Evolutionary conservation across 2,888 invertebrate species (phyloP).

Genomic region (Rhopalosiphum nymphaeae): DNA sequence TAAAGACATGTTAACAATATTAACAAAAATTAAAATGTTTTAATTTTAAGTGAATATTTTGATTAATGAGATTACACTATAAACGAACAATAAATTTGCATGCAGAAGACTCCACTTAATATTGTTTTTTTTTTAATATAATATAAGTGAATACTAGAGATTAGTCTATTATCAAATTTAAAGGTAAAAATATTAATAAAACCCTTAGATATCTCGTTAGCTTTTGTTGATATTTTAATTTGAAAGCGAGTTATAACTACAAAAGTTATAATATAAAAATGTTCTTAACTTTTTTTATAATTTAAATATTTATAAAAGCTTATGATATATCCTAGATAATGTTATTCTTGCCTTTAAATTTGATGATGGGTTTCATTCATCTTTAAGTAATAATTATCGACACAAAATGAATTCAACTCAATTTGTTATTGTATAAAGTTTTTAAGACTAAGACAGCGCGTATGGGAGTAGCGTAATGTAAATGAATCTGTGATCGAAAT

Average conservation of each 20-base stretch:
- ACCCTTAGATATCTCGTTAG: background rate
- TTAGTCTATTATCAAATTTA: background rate
- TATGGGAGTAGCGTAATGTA: background rate
- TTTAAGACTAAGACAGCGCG: background rate
- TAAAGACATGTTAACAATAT: background rate
- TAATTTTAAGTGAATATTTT: background rate
- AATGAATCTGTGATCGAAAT: background rate
- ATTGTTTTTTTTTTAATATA: background rate
- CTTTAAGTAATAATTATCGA: background rate
- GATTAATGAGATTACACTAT: background rate
- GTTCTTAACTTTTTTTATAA: background rate
- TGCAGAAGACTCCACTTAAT: background rate
- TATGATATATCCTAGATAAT: background rate
- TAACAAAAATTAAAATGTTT: background rate
- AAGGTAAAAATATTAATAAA: background rate
- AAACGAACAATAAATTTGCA: background rate
- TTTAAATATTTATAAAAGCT: background rate
- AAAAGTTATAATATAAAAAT: background rate
- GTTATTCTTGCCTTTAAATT: background rate
- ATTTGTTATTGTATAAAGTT: background rate
- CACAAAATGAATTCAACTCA: background rate
- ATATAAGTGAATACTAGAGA: background rate
- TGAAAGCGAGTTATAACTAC: background rate
- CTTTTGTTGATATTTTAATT: background rate
- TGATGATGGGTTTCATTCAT: background rate